These are phyloP conservation scores for Lathamus discolor DNA, from an alignment of 2,113 vertebrate species.

Conservation along the genomic window DNA sequence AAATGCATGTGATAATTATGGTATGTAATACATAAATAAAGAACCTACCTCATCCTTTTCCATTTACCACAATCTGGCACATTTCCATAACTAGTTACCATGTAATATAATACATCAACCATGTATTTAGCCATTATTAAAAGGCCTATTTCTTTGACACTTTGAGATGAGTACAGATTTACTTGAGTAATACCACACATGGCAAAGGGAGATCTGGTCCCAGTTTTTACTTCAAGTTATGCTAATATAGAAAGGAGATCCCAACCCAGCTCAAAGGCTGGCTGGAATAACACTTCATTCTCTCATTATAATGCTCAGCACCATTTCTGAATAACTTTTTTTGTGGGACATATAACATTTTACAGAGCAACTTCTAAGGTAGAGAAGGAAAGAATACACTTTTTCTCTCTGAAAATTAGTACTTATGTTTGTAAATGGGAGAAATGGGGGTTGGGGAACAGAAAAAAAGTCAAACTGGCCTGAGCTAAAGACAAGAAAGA, in stretches of 20 bases:
- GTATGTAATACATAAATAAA: background rate
- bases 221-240: background rate
- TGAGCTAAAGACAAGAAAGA: background rate
- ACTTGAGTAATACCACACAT: background rate
- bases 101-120: background rate
- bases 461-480: background rate
- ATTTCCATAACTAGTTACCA: background rate
- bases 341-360: background rate
- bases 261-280: background rate
- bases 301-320: background rate
- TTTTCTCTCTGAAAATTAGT: background rate
- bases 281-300: background rate
- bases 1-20: background rate
- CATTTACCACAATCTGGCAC: background rate
- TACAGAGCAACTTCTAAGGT: background rate
- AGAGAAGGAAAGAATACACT: background rate
- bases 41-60: background rate
- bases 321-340: background rate
- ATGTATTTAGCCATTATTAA: background rate
- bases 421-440: background rate
- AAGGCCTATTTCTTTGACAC: background rate
- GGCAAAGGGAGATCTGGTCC: background rate
- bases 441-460: background rate
- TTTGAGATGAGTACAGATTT: background rate
- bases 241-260: background rate